A percentile compares a stretch with the other conserved stretches of the same genome.
These are phyloP conservation scores for Tipula lateralis DNA, from an alignment of 2,888 invertebrate genomes.

Conservation along the genomic window DNA sequence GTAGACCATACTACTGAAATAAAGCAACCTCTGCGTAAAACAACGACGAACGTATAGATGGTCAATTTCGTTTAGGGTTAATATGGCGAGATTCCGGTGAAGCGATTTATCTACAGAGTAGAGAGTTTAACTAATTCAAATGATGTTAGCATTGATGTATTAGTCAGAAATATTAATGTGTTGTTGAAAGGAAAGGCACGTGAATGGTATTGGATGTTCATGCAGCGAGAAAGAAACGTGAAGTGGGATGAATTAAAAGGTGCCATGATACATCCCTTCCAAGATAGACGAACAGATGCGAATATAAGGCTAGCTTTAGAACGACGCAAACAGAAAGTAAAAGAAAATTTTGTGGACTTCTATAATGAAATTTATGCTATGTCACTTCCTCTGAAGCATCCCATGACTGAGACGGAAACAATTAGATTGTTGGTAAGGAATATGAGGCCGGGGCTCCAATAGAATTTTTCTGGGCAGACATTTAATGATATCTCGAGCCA, in stretches of 20 bases:
- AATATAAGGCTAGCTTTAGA: not conserved
- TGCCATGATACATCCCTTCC: not conserved
- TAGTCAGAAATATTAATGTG: not conserved
- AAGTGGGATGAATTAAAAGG: not conserved
- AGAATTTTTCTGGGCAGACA: not conserved
- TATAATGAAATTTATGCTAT: not conserved
- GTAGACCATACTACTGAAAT: not conserved
- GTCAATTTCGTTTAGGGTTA: not conserved
- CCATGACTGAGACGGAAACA: not conserved
- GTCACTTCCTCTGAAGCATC: not conserved
- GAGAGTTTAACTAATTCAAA: not conserved
- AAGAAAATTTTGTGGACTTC: not conserved
- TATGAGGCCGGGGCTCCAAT: not conserved
- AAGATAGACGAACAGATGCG: not conserved
- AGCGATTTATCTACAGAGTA: not conserved
- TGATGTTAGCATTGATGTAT: not conserved
- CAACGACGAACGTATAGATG: not conserved
- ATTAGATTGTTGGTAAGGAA: not conserved
- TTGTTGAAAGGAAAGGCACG: not conserved
- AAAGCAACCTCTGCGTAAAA: not conserved
- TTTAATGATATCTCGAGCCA: not conserved
- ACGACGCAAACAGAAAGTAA: not conserved
- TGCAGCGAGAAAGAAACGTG: not conserved
- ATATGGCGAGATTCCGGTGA: not conserved
- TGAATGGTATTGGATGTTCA: not conserved